phyloP scores from a whole-genome alignment of 1,140 invertebrate genomes.

The Rhagoletis pomonella region DNA sequence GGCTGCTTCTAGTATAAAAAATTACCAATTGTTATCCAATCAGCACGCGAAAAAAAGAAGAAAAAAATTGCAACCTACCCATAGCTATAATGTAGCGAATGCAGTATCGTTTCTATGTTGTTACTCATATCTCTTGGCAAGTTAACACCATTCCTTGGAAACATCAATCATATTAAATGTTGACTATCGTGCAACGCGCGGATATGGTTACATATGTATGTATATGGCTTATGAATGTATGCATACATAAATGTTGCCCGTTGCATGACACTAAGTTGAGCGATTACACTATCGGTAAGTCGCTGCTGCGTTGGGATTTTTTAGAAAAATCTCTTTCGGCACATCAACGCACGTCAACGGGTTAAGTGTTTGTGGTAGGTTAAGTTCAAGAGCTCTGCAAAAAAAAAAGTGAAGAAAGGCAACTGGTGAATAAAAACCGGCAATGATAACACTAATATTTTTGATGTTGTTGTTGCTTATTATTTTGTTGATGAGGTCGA shows the following conservation, averaged over 20 bases:
- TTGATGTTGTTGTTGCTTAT: neutral
- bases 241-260: neutral
- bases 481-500: neutral
- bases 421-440: too few species aligned
- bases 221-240: too few species aligned
- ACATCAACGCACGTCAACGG: conserved; percentile 36
- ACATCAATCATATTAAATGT: conserved; percentile 7
- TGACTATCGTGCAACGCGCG: neutral
- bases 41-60: too few species aligned
- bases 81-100: too few species aligned
- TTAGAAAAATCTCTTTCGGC: neutral
- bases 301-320: neutral
- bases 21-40: too few species aligned
- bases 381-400: conserved; percentile 23
- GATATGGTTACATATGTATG: too few species aligned
- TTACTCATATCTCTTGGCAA: neutral
- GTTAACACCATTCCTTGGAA: neutral
- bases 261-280: conserved; percentile 37
- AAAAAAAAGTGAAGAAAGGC: neutral
- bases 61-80: too few species aligned
- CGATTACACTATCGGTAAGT: conserved; percentile 1
- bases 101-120: neutral
- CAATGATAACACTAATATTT: neutral
- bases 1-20: too few species aligned
- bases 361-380: conserved; percentile 41